These are phyloP conservation scores for Mormyrus proboscirostris DNA, from an alignment of 2,797 vertebrate genomes.

Conservation along the genomic window DNA sequence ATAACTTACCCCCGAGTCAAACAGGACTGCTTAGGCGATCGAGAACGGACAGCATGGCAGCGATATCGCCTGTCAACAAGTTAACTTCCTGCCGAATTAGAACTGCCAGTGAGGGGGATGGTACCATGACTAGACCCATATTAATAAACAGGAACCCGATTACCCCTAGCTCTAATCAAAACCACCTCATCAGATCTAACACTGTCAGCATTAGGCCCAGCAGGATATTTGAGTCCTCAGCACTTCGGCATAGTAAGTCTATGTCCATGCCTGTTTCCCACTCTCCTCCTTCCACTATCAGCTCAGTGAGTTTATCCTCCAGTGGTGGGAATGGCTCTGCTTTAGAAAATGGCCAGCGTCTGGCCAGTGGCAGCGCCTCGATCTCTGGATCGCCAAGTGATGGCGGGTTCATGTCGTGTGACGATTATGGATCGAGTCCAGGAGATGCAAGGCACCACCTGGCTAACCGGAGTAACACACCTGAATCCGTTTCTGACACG, in stretches of 20 bases:
- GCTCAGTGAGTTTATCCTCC: slow-evolving; percentile 71
- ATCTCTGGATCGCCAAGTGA: slow-evolving; percentile 87
- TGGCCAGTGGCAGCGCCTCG: slow-evolving; percentile 66
- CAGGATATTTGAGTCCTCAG: slow-evolving; percentile 50
- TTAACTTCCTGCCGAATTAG: slow-evolving; percentile 55
- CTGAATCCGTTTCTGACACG: slow-evolving; percentile 79
- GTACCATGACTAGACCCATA: slow-evolving; percentile 45
- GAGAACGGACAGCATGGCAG: slow-evolving; percentile 81
- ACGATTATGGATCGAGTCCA: slow-evolving; percentile 69
- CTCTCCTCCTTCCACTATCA: slow-evolving; percentile 68
- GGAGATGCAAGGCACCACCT: slow-evolving; percentile 53
- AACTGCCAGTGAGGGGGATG: slow-evolving; percentile 73
- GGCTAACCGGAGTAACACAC: slow-evolving; percentile 79
- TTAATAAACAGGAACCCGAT: slow-evolving; percentile 54
- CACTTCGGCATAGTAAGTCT: slow-evolving; percentile 63
- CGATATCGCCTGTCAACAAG: slow-evolving; percentile 66
- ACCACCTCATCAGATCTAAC: slow-evolving; percentile 58
- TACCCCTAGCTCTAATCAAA: slow-evolving; percentile 54
- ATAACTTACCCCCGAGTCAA: slow-evolving; percentile 84
- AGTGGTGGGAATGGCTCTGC: slow-evolving; percentile 68
- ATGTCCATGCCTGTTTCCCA: slow-evolving; percentile 68
- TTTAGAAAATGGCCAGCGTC: slow-evolving; percentile 52
- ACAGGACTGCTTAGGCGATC: slow-evolving; percentile 79
- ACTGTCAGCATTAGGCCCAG: slow-evolving; percentile 59
- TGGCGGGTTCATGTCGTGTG: slow-evolving; percentile 69